Percentiles rank a stretch among this genome's conserved stretches.
phyloP scores from a whole-genome alignment of 2,797 vertebrate species.

The Perodicticus potto region DNA sequence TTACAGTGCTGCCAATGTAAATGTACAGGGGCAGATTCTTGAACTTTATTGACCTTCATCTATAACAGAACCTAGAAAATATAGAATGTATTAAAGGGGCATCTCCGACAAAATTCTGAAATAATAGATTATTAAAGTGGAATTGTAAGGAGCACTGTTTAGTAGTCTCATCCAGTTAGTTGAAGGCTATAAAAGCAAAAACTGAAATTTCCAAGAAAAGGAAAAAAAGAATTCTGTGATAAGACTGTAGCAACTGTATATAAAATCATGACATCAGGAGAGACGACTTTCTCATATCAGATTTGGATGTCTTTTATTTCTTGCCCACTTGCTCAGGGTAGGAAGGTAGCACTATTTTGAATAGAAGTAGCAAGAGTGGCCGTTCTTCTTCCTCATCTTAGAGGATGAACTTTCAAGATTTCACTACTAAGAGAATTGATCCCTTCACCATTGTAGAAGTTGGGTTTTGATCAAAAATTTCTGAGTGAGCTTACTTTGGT shows the following conservation, averaged over 20 bases:
- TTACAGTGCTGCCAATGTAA: no score
- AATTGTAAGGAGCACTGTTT: background rate
- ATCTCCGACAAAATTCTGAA: background rate
- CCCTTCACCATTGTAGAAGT: no score
- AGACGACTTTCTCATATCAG: background rate
- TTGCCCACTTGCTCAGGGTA: background rate
- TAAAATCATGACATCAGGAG: background rate
- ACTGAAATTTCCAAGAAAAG: background rate
- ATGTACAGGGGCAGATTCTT: no score
- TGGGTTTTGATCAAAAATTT: no score
- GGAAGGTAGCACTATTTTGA: background rate
- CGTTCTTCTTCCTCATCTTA: background rate
- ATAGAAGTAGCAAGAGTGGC: background rate
- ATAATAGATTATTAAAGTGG: background rate
- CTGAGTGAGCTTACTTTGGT: no score
- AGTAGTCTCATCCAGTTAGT: background rate
- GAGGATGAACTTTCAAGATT: background rate
- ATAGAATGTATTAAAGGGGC: background rate
- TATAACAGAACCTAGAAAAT: background rate
- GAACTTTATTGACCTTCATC: no score
- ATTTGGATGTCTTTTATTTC: background rate
- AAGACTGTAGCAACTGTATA: background rate
- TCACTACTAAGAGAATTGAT: background rate
- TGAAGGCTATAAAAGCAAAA: background rate
- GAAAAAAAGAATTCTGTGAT: background rate